These are phyloP conservation scores for Cotesia vestalis DNA, from an alignment of 1,140 invertebrate genomes.

Conservation along the genomic window DNA sequence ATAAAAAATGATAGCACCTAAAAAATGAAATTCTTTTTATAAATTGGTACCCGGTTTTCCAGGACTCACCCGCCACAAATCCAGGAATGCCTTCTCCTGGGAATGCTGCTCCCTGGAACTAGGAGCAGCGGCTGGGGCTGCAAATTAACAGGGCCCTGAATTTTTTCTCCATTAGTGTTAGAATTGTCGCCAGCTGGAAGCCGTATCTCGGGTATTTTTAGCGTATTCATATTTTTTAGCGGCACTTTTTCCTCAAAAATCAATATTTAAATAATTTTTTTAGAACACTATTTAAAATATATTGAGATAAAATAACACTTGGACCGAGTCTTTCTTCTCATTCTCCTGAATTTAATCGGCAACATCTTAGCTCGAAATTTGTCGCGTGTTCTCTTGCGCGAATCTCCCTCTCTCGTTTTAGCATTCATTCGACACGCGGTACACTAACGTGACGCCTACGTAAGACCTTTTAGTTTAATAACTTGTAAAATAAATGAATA, in stretches of 20 bases:
- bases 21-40: neutral
- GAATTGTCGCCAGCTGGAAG: slow-evolving; percentile 56
- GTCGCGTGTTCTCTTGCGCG: neutral
- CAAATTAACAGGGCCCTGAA: slow-evolving; percentile 37
- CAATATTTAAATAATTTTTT: too few species aligned
- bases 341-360: neutral
- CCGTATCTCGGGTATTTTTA: slow-evolving; percentile 62
- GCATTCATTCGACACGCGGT: slow-evolving; percentile 6
- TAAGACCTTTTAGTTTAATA: slow-evolving; percentile 7
- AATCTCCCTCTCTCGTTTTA: neutral
- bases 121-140: slow-evolving; percentile 55
- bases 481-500: too few species aligned
- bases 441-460: neutral
- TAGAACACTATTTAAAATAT: too few species aligned
- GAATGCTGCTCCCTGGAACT: slow-evolving; percentile 59
- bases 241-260: too few species aligned
- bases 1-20: too few species aligned
- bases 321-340: neutral
- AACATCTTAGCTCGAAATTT: neutral
- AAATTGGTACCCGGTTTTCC: neutral
- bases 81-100: slow-evolving; percentile 63
- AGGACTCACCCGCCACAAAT: slow-evolving; percentile 62
- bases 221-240: slow-evolving; percentile 52
- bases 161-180: slow-evolving; percentile 38
- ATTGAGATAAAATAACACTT: neutral